A percentile compares a stretch with the other conserved stretches of the same genome.
phyloP scores from a whole-genome alignment of 1,140 invertebrate genomes.

The Spodoptera litura region DNA sequence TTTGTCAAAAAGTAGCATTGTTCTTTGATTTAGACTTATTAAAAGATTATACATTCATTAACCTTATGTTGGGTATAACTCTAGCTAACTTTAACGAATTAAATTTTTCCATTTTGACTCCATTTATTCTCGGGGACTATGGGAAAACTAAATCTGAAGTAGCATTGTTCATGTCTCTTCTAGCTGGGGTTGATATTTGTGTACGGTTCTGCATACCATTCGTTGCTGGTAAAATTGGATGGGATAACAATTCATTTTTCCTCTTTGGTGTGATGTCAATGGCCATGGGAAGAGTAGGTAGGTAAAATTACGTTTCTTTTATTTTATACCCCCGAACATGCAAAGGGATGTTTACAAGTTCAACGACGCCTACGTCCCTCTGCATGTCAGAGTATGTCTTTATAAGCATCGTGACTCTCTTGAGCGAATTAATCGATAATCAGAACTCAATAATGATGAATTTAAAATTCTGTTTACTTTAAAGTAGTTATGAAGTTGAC shows the following conservation, averaged over 20 bases:
- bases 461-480: too few relatives aligned
- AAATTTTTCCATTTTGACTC: constrained; percentile 90
- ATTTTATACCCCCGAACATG: background rate
- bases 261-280: constrained; percentile 89
- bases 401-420: too few relatives aligned
- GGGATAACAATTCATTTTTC: constrained; percentile 89
- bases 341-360: background rate
- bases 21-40: constrained; percentile 90
- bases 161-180: constrained; percentile 87
- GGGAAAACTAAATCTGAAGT: constrained; percentile 86
- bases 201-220: constrained; percentile 88
- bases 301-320: constrained; percentile 55
- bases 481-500: too few relatives aligned
- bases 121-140: constrained; percentile 89
- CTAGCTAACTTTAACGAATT: constrained; percentile 89
- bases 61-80: constrained; percentile 89
- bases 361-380: too few relatives aligned
- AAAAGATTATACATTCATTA: constrained; percentile 89
- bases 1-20: constrained; percentile 85
- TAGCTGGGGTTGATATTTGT: constrained; percentile 87
- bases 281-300: constrained; percentile 88
- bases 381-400: too few relatives aligned
- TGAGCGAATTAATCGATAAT: too few relatives aligned
- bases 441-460: too few relatives aligned
- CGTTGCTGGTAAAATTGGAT: constrained; percentile 88